Percentiles rank a stretch among this genome's conserved stretches.
These are phyloP conservation scores for Pheosia tremula DNA, from an alignment of 2,888 invertebrate species.

Conservation along the genomic window DNA sequence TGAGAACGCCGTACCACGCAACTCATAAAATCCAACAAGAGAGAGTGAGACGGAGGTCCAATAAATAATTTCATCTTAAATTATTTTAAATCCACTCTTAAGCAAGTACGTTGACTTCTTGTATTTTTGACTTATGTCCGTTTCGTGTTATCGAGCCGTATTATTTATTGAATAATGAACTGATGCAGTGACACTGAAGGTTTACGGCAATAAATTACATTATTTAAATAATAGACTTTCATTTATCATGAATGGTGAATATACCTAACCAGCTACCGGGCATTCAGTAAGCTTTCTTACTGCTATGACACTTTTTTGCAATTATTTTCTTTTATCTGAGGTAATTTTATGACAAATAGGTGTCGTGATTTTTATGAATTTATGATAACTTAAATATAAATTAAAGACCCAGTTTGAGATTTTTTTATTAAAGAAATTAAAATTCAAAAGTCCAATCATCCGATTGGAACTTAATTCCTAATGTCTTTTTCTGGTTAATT, in stretches of 20 bases:
- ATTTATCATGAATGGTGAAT: background rate
- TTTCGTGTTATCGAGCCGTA: conserved; percentile 59
- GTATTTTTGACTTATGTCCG: conserved; percentile 73
- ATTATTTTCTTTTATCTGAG: too few species aligned
- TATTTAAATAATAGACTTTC: conserved; percentile 5
- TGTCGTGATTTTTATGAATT: background rate
- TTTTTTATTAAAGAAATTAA: too few species aligned
- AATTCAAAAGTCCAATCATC: too few species aligned
- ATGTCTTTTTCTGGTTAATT: too few species aligned
- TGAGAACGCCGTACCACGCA: conserved; percentile 56
- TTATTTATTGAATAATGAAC: conserved; percentile 57
- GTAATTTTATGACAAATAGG: too few species aligned
- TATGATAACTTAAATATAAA: background rate
- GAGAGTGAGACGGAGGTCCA: conserved; percentile 60
- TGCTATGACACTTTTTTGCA: background rate
- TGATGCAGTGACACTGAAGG: conserved; percentile 41
- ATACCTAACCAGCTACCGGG: background rate
- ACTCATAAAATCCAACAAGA: conserved; percentile 44
- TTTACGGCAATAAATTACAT: conserved; percentile 24
- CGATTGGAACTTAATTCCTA: too few species aligned
- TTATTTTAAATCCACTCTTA: conserved; percentile 79
- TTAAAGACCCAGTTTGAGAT: too few species aligned
- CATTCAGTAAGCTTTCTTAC: background rate
- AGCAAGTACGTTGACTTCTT: conserved; percentile 80
- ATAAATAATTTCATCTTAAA: conserved; percentile 78